phyloP scores from a whole-genome alignment of 1,140 invertebrate genomes.

The Caenorhabditis brenneri region DNA sequence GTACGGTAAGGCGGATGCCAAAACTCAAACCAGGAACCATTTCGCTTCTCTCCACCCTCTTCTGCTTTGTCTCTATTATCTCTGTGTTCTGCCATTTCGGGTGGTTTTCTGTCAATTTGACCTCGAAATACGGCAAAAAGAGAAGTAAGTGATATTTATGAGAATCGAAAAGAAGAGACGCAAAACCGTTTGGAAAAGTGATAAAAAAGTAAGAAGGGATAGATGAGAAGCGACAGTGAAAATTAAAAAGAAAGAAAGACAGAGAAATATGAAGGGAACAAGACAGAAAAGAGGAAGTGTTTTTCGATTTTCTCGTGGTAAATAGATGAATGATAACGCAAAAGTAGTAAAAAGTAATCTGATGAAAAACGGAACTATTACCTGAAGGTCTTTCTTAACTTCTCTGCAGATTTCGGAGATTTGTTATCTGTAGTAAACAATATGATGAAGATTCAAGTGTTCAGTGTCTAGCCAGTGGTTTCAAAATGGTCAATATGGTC shows the following conservation, averaged over 20 bases:
- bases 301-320: constrained; percentile 29
- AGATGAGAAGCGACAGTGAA: constrained; percentile 11
- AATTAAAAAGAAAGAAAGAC: neutral
- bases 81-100: constrained; percentile 31
- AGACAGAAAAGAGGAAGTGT: constrained; percentile 32
- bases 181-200: constrained; percentile 32
- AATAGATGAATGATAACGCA: constrained; percentile 24
- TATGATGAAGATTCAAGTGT: neutral
- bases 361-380: constrained; percentile 10
- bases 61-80: neutral
- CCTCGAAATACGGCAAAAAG: constrained; percentile 15
- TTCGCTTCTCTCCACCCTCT: neutral
- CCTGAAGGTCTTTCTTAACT: neutral
- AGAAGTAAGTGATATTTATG: constrained; percentile 37
- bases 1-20: constrained; percentile 28
- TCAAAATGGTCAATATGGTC: too few species aligned
- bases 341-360: constrained; percentile 25
- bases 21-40: constrained; percentile 35
- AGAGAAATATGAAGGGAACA: neutral
- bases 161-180: neutral
- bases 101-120: neutral
- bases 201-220: constrained; percentile 39
- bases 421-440: neutral
- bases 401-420: neutral
- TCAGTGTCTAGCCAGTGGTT: neutral